phyloP scores from a whole-genome alignment of 2,113 vertebrate genomes.

The Polypterus senegalus region DNA sequence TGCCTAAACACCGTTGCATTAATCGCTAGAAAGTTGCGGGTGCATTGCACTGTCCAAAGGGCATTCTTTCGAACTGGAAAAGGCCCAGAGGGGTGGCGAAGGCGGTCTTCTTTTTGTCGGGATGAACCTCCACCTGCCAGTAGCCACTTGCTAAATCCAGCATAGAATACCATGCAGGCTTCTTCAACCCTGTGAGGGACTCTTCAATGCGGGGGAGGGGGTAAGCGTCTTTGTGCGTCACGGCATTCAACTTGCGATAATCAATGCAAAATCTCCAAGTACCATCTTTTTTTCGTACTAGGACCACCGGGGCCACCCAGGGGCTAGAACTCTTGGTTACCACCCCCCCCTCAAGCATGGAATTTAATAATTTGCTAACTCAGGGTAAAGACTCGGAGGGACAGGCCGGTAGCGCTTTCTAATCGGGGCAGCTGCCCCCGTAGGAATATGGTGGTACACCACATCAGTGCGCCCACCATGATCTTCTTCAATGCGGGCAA shows the following conservation, averaged over 20 bases:
- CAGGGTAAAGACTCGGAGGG: not conserved
- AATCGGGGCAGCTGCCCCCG: not conserved
- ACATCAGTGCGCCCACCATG: not conserved
- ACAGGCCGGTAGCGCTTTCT: not conserved
- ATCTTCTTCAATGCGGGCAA: not conserved
- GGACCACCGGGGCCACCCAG: constrained; percentile 3
- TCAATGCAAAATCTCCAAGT: constrained; percentile 2
- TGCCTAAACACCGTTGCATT: too few species aligned
- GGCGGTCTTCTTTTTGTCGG: not conserved
- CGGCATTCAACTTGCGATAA: not conserved
- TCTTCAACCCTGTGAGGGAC: not conserved
- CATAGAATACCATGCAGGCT: not conserved
- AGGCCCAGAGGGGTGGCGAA: constrained; percentile 1
- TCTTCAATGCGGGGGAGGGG: not conserved
- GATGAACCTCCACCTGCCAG: not conserved
- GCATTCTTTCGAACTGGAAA: not conserved
- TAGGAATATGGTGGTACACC: not conserved
- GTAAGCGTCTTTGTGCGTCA: constrained; percentile 3
- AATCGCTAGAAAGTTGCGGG: too few species aligned
- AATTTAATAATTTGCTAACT: not conserved
- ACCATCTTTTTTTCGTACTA: constrained; percentile 2
- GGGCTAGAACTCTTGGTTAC: not conserved
- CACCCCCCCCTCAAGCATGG: not conserved
- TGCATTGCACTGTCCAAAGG: constrained; percentile 1
- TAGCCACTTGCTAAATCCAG: not conserved